Percentiles rank a stretch among this genome's conserved stretches.
Evolutionary conservation across 2,113 vertebrate species (phyloP).

Genomic region (Indicator indicator): DNA sequence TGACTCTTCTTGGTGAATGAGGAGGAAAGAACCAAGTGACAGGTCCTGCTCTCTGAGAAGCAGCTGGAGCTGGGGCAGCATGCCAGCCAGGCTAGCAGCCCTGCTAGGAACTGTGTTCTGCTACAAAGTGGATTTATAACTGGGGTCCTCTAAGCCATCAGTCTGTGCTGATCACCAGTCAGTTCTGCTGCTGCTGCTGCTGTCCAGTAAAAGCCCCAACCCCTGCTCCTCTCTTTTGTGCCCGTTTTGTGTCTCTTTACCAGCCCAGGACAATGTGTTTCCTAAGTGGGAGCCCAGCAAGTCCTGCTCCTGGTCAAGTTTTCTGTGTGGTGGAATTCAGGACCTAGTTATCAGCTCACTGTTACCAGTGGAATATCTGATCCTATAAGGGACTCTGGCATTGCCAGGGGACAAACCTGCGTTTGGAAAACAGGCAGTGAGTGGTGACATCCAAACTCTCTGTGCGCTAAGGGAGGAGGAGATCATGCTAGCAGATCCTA

Average conservation of each 20-base stretch:
- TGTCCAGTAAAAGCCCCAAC: neutral
- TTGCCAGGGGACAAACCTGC: neutral
- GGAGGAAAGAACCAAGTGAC: neutral
- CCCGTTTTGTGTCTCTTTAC: neutral
- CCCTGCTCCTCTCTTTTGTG: neutral
- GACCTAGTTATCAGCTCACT: neutral
- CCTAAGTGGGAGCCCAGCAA: neutral
- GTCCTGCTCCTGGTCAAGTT: neutral
- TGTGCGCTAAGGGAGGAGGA: accelerated
- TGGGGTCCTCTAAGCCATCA: neutral
- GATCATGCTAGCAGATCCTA: accelerated
- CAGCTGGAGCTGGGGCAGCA: slow-evolving; percentile 14
- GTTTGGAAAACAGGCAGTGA: neutral
- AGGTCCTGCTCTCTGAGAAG: neutral
- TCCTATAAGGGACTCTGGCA: neutral
- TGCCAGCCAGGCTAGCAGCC: slow-evolving; percentile 6
- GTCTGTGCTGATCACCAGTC: neutral
- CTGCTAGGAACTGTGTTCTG: neutral
- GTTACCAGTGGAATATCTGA: neutral
- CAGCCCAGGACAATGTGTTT: neutral
- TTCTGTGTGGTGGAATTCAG: neutral
- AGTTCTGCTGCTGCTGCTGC: neutral
- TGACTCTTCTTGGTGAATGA: slow-evolving; percentile 1
- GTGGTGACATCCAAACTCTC: neutral
- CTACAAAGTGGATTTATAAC: neutral